These are phyloP conservation scores for Papilio aristodemus DNA, from an alignment of 1,140 invertebrate species.

Conservation along the genomic window DNA sequence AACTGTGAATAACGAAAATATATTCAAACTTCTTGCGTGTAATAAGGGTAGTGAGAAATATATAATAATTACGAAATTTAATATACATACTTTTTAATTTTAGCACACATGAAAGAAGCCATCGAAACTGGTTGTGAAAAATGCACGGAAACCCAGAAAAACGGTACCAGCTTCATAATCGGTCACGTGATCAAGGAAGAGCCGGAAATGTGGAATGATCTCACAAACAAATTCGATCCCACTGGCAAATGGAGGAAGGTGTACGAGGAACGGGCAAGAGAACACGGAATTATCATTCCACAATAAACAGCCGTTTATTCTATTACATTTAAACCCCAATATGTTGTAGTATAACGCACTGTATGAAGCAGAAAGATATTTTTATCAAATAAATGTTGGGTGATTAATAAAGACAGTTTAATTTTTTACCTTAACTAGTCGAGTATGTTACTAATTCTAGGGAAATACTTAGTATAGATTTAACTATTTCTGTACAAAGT, in stretches of 20 bases:
- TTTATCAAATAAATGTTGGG: no score
- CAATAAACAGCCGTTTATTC: constrained; percentile 28
- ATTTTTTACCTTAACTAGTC: no score
- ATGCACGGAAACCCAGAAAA: constrained; percentile 82
- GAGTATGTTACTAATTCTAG: no score
- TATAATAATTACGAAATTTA: no score
- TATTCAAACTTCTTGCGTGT: no score
- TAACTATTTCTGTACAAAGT: no score
- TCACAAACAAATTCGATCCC: constrained; percentile 83
- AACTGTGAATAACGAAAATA: no score
- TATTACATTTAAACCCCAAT: neutral
- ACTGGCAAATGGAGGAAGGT: constrained; percentile 78
- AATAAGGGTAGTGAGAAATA: no score
- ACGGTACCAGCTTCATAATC: constrained; percentile 79
- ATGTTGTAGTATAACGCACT: no score
- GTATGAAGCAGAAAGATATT: neutral
- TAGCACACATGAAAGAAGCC: constrained; percentile 81
- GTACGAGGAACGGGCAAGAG: constrained; percentile 63
- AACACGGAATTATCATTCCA: constrained; percentile 22
- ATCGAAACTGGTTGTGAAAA: constrained; percentile 82
- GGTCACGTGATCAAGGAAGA: constrained; percentile 80
- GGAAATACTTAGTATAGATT: no score
- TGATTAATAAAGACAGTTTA: no score
- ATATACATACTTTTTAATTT: constrained; percentile 41
- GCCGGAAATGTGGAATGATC: constrained; percentile 79